A percentile compares a stretch with the other conserved stretches of the same genome.
phyloP scores from a whole-genome alignment of 1,140 invertebrate genomes.

The Danaus plexippus region DNA sequence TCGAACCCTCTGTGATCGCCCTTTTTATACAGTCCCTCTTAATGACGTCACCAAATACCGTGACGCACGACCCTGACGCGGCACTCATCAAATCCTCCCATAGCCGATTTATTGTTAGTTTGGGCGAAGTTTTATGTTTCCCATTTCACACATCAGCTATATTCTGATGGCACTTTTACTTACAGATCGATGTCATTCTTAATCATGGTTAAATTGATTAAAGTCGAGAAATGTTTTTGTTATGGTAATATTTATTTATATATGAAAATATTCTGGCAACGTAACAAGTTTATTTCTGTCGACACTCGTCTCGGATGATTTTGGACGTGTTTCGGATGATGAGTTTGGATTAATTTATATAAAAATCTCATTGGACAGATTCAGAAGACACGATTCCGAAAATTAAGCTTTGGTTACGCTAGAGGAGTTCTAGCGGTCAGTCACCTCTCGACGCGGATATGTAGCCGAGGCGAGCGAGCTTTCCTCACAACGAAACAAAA shows the following conservation, averaged over 20 bases:
- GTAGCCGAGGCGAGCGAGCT: constrained; percentile 27
- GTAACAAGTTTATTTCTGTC: too few relatives aligned
- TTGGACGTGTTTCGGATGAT: too few relatives aligned
- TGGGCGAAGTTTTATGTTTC: constrained; percentile 39
- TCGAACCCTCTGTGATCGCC: constrained; percentile 53
- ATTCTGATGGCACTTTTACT: too few relatives aligned
- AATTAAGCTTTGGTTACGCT: constrained; percentile 41
- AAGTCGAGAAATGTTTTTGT: too few relatives aligned
- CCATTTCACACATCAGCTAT: background rate
- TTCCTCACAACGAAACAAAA: constrained; percentile 39
- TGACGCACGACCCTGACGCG: constrained; percentile 40
- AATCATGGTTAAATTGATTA: too few relatives aligned
- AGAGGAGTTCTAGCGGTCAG: constrained; percentile 56
- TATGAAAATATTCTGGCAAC: too few relatives aligned
- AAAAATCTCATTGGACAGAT: too few relatives aligned
- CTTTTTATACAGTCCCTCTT: constrained; percentile 46
- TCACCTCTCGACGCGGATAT: constrained; percentile 58
- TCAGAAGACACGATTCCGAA: constrained; percentile 10
- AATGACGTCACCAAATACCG: constrained; percentile 57
- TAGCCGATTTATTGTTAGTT: constrained; percentile 54
- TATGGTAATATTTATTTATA: too few relatives aligned
- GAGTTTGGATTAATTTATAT: too few relatives aligned
- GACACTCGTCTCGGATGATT: too few relatives aligned
- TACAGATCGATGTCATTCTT: too few relatives aligned
- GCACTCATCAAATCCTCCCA: constrained; percentile 51